A percentile compares a stretch with the other conserved stretches of the same genome.
Evolutionary conservation across 2,888 invertebrate species (phyloP).

Genomic region (Chironomus riparius): DNA sequence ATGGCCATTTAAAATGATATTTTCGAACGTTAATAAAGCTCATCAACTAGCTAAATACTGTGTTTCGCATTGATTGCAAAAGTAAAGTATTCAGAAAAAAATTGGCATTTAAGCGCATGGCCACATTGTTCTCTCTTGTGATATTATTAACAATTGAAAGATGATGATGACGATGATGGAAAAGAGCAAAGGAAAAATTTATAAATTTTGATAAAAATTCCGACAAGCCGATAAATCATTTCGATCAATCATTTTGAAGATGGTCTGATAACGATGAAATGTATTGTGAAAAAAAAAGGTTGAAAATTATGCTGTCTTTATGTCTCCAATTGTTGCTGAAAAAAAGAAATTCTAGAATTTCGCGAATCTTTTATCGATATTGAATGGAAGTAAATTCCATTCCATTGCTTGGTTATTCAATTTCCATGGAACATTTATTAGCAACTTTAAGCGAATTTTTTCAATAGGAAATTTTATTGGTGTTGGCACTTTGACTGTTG

Average conservation of each 20-base stretch:
- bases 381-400: too few species aligned
- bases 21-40: conserved; percentile 26
- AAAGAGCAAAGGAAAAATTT: neutral
- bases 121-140: conserved; percentile 5
- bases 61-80: neutral
- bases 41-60: conserved; percentile 25
- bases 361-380: too few species aligned
- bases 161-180: neutral
- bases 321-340: too few species aligned
- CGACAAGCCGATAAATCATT: conserved; percentile 22
- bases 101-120: conserved; percentile 23
- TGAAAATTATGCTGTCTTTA: neutral
- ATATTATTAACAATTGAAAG: neutral
- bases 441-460: neutral
- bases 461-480: too few species aligned
- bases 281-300: neutral
- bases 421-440: neutral
- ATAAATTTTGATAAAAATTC: conserved; percentile 11
- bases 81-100: conserved; percentile 3
- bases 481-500: too few species aligned
- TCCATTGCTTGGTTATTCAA: neutral
- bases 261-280: neutral
- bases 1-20: conserved; percentile 25
- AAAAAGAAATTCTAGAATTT: too few species aligned
- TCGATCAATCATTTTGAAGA: conserved; percentile 10